Evolutionary conservation across 2,888 invertebrate genomes (phyloP).

Genomic region (Helicoverpa assulta): DNA sequence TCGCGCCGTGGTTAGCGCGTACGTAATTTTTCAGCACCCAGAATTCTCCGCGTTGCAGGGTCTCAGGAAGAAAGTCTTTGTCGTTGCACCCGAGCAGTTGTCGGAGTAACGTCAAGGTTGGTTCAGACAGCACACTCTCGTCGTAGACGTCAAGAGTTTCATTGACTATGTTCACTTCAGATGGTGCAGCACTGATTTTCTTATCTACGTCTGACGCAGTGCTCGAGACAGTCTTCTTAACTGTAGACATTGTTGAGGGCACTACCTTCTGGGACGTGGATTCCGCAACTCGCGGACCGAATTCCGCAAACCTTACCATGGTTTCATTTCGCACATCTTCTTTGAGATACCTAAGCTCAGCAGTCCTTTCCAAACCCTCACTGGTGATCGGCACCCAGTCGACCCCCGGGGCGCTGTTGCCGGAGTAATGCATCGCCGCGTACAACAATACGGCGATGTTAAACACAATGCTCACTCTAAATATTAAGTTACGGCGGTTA

Average conservation of each 20-base stretch:
- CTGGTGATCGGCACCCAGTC: conserved; percentile 83
- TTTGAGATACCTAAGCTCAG: conserved; percentile 76
- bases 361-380: conserved; percentile 78
- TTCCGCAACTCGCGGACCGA: conserved; percentile 75
- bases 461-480: conserved; percentile 93
- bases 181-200: conserved; percentile 78
- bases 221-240: conserved; percentile 84
- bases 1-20: conserved; percentile 92
- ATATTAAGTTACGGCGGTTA: conserved; percentile 92
- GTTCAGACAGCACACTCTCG: conserved; percentile 80
- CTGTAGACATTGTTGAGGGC: conserved; percentile 82
- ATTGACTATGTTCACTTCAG: conserved; percentile 77
- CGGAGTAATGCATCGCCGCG: conserved; percentile 91
- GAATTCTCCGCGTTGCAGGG: conserved; percentile 94
- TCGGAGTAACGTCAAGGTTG: conserved; percentile 81
- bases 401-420: conserved; percentile 73
- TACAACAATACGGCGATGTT: conserved; percentile 93
- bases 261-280: conserved; percentile 81
- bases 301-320: conserved; percentile 70
- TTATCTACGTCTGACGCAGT: conserved; percentile 83
- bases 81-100: conserved; percentile 92
- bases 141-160: conserved; percentile 79
- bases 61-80: conserved; percentile 90
- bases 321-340: conserved; percentile 71
- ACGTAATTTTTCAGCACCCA: conserved; percentile 97